phyloP scores from a whole-genome alignment of 2,888 invertebrate genomes.

The Frankliniella intonsa region DNA sequence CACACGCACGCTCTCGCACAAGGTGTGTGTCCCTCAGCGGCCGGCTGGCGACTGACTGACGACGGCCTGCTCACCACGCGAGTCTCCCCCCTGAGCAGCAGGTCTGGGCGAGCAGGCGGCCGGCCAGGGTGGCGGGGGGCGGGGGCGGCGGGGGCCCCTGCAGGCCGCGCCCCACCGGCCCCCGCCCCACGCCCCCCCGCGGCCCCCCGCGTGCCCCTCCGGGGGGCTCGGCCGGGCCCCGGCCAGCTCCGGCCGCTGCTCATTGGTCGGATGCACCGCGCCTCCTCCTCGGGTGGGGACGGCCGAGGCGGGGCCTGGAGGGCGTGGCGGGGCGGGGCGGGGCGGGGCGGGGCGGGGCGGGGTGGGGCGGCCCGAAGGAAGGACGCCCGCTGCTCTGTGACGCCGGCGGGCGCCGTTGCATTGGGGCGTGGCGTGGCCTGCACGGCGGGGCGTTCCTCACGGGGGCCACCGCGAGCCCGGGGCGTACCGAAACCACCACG shows the following conservation, averaged over 20 bases:
- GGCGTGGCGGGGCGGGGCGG: neutral
- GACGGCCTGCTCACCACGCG: neutral
- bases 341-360: neutral
- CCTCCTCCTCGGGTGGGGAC: slow-evolving; percentile 4
- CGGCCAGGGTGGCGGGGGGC: neutral
- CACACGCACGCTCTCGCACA: neutral
- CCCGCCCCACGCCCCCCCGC: neutral
- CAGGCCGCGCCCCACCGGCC: neutral
- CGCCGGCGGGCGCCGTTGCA: neutral
- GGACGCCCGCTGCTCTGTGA: neutral
- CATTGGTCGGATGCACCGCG: neutral
- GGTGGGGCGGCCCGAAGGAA: neutral
- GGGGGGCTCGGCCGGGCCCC: neutral
- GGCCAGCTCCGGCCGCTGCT: neutral
- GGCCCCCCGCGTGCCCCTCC: neutral
- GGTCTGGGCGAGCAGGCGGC: neutral
- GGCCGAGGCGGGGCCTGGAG: slow-evolving; percentile 5
- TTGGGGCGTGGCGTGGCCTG: slow-evolving; percentile 1
- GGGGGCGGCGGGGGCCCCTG: slow-evolving; percentile 3
- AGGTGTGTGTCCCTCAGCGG: neutral
- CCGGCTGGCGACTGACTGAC: slow-evolving; percentile 5
- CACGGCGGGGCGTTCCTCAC: neutral
- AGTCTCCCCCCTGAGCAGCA: neutral
- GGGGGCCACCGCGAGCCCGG: neutral
- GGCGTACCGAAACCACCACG: neutral